phyloP scores from a whole-genome alignment of 1,140 invertebrate species.

The Scaptomyza pallida region DNA sequence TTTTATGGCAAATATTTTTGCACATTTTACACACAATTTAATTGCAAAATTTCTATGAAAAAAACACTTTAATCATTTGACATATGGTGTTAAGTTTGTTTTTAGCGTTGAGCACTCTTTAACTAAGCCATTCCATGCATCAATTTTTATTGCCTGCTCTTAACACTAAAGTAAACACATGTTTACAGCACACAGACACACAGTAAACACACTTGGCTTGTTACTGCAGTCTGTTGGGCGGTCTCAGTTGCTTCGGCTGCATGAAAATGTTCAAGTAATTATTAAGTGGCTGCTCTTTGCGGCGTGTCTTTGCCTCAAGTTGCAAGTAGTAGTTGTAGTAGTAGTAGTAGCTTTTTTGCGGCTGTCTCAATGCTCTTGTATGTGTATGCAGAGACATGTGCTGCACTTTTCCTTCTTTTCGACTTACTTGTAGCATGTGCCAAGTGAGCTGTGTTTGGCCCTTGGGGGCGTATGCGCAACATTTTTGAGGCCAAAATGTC shows the following conservation, averaged over 20 bases:
- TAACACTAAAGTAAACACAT: slow-evolving; percentile 75
- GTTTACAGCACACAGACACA: slow-evolving; percentile 49
- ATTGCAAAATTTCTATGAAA: background rate
- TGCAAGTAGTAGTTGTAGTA: slow-evolving; percentile 33
- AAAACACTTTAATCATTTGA: background rate
- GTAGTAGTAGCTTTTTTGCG: slow-evolving; percentile 26
- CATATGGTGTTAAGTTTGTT: background rate
- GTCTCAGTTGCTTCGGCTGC: slow-evolving; percentile 18
- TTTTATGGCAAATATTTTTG: no score
- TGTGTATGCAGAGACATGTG: slow-evolving; percentile 41
- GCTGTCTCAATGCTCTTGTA: slow-evolving; percentile 26
- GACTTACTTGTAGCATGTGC: background rate
- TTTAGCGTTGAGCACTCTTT: background rate
- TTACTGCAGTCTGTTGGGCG: background rate
- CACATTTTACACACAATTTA: no score
- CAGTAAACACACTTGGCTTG: slow-evolving; percentile 23
- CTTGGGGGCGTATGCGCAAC: slow-evolving; percentile 59
- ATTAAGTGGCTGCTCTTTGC: slow-evolving; percentile 76
- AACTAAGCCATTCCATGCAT: background rate
- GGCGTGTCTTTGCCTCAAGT: slow-evolving; percentile 49
- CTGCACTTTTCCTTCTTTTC: slow-evolving; percentile 4
- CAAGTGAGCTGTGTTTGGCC: slow-evolving; percentile 24
- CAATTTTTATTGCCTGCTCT: slow-evolving; percentile 41
- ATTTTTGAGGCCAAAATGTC: slow-evolving; percentile 80
- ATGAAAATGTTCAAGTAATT: slow-evolving; percentile 80